Evolutionary conservation across 2,797 vertebrate genomes (phyloP), one percentile per base, ranked within the genome.

Genomic region (Lepidocolaptes lacrymiger): DNA sequence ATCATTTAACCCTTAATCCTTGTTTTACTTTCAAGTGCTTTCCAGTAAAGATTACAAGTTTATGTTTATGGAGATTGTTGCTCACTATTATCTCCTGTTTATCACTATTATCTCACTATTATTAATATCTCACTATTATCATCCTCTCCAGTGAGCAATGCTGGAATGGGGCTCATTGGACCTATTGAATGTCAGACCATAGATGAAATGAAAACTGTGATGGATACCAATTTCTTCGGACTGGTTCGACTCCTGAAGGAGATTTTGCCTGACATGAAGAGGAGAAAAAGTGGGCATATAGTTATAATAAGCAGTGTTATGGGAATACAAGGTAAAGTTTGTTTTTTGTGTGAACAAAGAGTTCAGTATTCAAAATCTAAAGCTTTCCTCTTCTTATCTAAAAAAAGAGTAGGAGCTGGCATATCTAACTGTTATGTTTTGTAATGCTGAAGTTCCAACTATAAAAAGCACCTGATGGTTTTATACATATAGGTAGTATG

Each of bases 201-300:
- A 1, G 98, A 98, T 9, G 98, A 99, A 91, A 99, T 99, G 98
- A 98, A 98, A 96, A 97, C 93, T 4, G 98, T 99, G 91, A 98
- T 99, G 98, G 98, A 99, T 85, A 99, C 98, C 90, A 99, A 99
- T 97, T 99, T 99, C 97, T 99, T 99, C 5, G 98, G 99, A 52
- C 89, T 99, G 36, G 98, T 99, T 85, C 97, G 98, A 67, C 96
- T 99, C 73, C 95, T 99, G 62, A 99, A 99, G 95, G 98, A 99
- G 94, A 88, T 98, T 89, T 91, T 99, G 15, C 98, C 98, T 18
- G 98, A 99, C 84, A 99, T 99, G 98, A 99, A 99, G 97, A 98
- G 63, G 74, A 98, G 98, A 94, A 99, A 98, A 95, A 98, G 93
- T 39, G 98, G 99, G 19, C 98, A 99, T 36, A 98, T 99, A n/a